Percentiles rank a stretch among this genome's conserved stretches.
Evolutionary conservation across 2,797 vertebrate genomes (phyloP).

Genomic region (Philypnodon macrostomus): DNA sequence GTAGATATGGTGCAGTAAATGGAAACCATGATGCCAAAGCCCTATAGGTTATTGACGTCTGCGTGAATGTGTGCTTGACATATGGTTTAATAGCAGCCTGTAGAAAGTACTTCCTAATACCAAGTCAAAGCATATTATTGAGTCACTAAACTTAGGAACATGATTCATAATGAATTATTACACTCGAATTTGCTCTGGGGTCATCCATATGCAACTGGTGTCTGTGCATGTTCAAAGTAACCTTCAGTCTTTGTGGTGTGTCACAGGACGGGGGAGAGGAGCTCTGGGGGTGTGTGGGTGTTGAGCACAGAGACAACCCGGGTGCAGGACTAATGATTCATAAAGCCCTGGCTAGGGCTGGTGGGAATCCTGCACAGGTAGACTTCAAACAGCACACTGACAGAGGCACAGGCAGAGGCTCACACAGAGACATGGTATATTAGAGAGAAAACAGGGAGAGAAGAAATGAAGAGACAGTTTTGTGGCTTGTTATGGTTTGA

Average conservation of each 20-base stretch:
- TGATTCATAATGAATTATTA: not conserved
- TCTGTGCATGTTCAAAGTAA: constrained; percentile 21
- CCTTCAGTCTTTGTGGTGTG: constrained; percentile 1
- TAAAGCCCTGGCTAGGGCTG: constrained; percentile 24
- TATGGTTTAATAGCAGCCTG: no score
- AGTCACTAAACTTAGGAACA: no score
- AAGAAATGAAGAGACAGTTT: not conserved
- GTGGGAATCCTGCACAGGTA: constrained; percentile 24
- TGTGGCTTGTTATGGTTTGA: constrained; percentile 1
- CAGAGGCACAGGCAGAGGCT: not conserved
- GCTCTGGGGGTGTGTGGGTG: constrained; percentile 9
- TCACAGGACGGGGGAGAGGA: no score
- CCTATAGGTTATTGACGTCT: no score
- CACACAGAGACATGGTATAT: constrained; percentile 1
- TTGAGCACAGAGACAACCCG: constrained; percentile 17
- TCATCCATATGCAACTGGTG: constrained; percentile 15
- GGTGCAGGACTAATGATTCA: constrained; percentile 34
- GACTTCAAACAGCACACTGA: constrained; percentile 14
- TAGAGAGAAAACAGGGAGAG: not conserved
- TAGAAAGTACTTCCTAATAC: no score
- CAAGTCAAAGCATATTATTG: not conserved
- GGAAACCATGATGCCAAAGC: no score
- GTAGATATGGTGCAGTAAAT: no score
- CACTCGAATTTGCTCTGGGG: not conserved
- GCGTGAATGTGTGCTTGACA: no score